Evolutionary conservation across 2,797 vertebrate genomes (phyloP), one percentile per base, ranked within the genome.

Genomic region (Remorina albescens): DNA sequence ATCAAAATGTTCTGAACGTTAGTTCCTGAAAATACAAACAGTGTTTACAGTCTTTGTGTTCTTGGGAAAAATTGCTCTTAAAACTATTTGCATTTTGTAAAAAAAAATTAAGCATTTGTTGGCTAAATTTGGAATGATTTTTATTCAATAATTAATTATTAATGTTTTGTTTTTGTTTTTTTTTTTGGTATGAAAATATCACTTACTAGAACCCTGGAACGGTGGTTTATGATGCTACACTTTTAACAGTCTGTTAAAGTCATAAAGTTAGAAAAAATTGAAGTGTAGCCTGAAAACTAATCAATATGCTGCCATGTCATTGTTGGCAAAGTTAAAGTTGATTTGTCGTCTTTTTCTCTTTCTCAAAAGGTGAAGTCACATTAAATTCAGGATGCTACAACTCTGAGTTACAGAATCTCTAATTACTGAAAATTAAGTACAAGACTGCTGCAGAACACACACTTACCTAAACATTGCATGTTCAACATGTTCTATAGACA

Each of bases 351-450:
- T n/a, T n/a, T n/a, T n/a, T n/a, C n/a, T n/a, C n/a, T n/a, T n/a
- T n/a, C n/a, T 28, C 62, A 81, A 15, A 18, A 44, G 76, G 73
- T 77, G 61, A 80, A 60, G 34, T 75, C 28, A 30, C 51, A 42
- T 41, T 56, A 28, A 47, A 37, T n/a, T 8, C 58, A 62, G 50
- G 50, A 74, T 78, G 67, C 30, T 60, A 37, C 69, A 61, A 74
- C 36, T 75, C 32, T 46, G 18, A 15, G 71, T 62, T 68, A 75
- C 34, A 46, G 23, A 71, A 68, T 66, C 21, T 66, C 32, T 65
- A 82, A 84, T 81, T 71, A 81, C 30, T 55, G 56, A 71, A 67
- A 53, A 62, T 60, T 44, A 78, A 74, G 63, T 51, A 56, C 44
- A 59, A 59, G 53, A 44, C n/a, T 25, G 25, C 37, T 51, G 57